Conservation (phyloP, 2,888 invertebrate species). For the Acronicta aceris region DNA sequence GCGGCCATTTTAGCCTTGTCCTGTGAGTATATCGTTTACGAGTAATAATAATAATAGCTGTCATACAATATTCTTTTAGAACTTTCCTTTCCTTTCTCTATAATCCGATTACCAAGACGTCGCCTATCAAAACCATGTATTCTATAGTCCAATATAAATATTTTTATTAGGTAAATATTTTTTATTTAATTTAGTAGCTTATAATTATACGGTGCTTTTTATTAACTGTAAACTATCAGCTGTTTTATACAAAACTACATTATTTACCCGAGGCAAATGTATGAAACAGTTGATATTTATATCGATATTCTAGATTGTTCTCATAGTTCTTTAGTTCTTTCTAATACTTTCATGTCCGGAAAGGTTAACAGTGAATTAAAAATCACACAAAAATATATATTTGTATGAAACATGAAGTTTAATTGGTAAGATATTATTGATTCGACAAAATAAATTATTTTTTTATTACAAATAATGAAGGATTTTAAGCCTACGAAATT, state of each 20-base stretch:
- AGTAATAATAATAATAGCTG: neutral
- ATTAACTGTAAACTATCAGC: no score
- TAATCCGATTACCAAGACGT: constrained; percentile 1
- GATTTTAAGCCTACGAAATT: neutral
- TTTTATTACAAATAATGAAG: neutral
- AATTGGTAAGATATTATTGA: neutral
- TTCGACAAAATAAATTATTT: neutral
- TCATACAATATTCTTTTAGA: neutral
- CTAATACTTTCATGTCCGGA: no score
- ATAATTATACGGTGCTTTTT: no score
- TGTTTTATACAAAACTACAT: no score
- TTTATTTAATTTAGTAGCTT: neutral
- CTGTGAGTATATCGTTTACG: no score
- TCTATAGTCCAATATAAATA: constrained; percentile 38
- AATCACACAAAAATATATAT: no score
- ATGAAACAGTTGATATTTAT: no score
- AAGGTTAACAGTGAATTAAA: neutral
- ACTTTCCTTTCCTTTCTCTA: neutral
- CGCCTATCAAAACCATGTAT: constrained; percentile 4
- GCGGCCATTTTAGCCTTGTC: no score
- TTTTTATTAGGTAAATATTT: constrained; percentile 51
- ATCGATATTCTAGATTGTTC: no score
- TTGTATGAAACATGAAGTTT: neutral
- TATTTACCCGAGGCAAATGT: no score
- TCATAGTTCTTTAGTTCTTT: no score